Percentiles rank a stretch among this genome's conserved stretches.
Conservation (phyloP, 1,140 invertebrate species). For the Orius laevigatus region DNA sequence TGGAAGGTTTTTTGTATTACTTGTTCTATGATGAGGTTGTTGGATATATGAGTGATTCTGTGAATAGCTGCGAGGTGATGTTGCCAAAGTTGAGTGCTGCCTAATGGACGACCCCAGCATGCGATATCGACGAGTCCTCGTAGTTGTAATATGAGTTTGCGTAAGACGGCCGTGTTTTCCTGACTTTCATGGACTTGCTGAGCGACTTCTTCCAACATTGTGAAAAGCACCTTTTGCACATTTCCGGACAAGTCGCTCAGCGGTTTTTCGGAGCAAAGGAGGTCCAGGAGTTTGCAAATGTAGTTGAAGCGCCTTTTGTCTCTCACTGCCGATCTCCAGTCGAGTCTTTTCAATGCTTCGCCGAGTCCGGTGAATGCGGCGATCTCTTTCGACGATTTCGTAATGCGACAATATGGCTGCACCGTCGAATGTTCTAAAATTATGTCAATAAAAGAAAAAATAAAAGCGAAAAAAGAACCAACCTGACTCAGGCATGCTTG, state of each 20-base stretch:
- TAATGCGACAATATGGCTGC: slow-evolving; percentile 84
- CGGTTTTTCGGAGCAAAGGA: slow-evolving; percentile 64
- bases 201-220: slow-evolving; percentile 86
- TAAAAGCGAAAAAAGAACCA: slow-evolving; percentile 9
- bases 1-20: slow-evolving; percentile 25
- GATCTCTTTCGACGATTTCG: slow-evolving; percentile 79
- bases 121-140: slow-evolving; percentile 46
- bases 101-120: slow-evolving; percentile 76
- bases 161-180: slow-evolving; percentile 69
- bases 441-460: slow-evolving; percentile 13
- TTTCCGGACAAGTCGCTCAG: slow-evolving; percentile 75
- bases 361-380: slow-evolving; percentile 88
- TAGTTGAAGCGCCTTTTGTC: slow-evolving; percentile 92
- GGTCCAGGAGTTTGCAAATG: slow-evolving; percentile 78
- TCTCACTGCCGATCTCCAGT: slow-evolving; percentile 84
- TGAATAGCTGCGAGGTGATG: slow-evolving; percentile 70
- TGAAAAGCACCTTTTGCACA: slow-evolving; percentile 81
- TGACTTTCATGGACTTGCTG: slow-evolving; percentile 70
- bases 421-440: slow-evolving; percentile 30
- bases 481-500: background rate
- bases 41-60: slow-evolving; percentile 64
- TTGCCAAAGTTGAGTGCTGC: slow-evolving; percentile 75
- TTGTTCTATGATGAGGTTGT: slow-evolving; percentile 58
- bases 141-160: slow-evolving; percentile 57
- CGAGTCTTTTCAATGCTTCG: slow-evolving; percentile 84